Conservation (phyloP, 2,797 vertebrate species). For the Amblyraja radiata region DNA sequence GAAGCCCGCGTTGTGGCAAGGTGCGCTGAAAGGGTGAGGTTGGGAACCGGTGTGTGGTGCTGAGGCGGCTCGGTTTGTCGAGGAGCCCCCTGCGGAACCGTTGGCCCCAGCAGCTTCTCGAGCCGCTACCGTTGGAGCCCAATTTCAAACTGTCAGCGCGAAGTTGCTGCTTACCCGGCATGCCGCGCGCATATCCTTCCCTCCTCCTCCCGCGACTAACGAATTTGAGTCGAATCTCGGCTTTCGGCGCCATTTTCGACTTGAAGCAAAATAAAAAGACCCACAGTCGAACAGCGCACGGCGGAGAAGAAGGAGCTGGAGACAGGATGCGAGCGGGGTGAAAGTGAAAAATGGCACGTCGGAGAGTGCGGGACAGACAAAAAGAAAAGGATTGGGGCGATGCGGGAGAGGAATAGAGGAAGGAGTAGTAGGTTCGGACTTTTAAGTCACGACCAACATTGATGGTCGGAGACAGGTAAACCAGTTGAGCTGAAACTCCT, state of each 20-base stretch:
- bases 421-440: too few species aligned
- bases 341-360: background rate
- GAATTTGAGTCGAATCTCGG: conserved; percentile 94
- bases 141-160: conserved; percentile 43
- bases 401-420: too few species aligned
- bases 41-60: background rate
- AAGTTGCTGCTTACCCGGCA: conserved; percentile 48
- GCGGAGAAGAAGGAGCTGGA: conserved; percentile 40
- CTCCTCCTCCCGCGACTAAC: conserved; percentile 53
- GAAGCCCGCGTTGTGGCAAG: background rate
- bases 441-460: background rate
- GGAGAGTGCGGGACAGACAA: background rate
- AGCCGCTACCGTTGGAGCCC: conserved; percentile 46
- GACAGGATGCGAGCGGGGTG: background rate
- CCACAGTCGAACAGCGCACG: conserved; percentile 51
- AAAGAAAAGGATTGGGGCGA: too few species aligned
- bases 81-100: background rate
- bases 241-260: conserved; percentile 99
- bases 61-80: background rate
- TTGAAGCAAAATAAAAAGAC: conserved; percentile 52
- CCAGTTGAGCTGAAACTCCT: background rate
- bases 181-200: conserved; percentile 67
- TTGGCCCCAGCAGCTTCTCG: conserved; percentile 43
- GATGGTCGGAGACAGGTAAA: background rate
- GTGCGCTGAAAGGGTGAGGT: background rate